Evolutionary conservation across 2,797 vertebrate genomes (phyloP), one percentile per base, ranked within the genome.

Genomic region (Rhinophrynus dorsalis): DNA sequence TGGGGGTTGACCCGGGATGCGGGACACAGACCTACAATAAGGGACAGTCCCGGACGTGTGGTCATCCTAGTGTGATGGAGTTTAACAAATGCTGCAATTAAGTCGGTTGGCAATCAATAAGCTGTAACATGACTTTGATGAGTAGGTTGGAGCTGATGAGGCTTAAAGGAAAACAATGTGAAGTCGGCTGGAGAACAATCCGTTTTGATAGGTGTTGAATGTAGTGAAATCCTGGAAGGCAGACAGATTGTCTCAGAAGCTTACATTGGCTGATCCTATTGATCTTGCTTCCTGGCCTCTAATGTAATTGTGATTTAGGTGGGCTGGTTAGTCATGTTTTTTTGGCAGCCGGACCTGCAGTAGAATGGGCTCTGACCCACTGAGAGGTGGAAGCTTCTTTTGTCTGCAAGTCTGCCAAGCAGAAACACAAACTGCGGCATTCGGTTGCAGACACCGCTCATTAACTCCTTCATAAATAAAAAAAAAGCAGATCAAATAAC

Each of bases 241-340:
- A 81, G 75, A 57, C 11, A 65, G 42, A 76, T 80, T 80, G 67
- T 75, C 75, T 82, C 74, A 68, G 77, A 65, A 80, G 75, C 67
- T 78, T 69, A 71, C 59, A 38, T 62, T 50, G 59, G 52, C 51
- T 72, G 59, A 75, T 76, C 65, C 68, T 58, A 13, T 10, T 77
- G 79, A 84, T 82, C 72, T 75, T 74, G 44, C 56, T 76, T 79
- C 50, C 74, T 73, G 74, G 67, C 62, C 59, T 79, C 58, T 83
- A 47, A 77, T 78, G 61, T 77, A 42, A 45, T 63, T 71, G 69
- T 74, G 78, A 77, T 47, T n/a, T 50, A 66, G 44, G 61, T 75
- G 68, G 73, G 61, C 76, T 79, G 74, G 48, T 17, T 57, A 58
- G 15, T 13, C 42, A 61, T 73, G n/a, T n/a, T n/a, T 66, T 55